phyloP scores from a whole-genome alignment of 2,113 vertebrate genomes.

The Arizona elegans region DNA sequence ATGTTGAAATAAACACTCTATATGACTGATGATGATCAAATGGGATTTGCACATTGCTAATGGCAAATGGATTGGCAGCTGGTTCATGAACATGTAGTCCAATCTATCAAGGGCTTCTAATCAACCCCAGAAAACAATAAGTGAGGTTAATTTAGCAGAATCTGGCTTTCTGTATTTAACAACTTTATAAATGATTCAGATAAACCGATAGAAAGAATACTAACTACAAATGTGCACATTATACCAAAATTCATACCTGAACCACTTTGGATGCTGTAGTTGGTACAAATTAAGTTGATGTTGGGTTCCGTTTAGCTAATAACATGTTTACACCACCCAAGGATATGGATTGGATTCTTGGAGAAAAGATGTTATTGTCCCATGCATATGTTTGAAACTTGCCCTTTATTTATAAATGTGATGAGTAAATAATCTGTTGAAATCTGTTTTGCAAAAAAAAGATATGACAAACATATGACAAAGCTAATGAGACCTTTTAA shows the following conservation, averaged over 20 bases:
- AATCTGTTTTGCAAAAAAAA: background rate
- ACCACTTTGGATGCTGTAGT: background rate
- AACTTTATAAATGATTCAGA: background rate
- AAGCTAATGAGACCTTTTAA: background rate
- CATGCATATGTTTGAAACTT: background rate
- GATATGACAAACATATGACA: background rate
- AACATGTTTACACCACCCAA: background rate
- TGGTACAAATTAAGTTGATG: background rate
- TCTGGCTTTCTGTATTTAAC: background rate
- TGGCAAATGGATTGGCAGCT: background rate
- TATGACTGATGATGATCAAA: background rate
- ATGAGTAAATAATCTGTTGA: background rate
- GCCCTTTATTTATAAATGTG: background rate
- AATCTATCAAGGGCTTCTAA: background rate
- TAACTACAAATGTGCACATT: background rate
- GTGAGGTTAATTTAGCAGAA: background rate
- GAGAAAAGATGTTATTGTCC: background rate
- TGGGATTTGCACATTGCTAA: background rate
- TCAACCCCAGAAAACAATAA: background rate
- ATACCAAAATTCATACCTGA: background rate
- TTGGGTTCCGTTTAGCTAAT: background rate
- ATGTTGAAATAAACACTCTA: background rate
- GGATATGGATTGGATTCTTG: background rate
- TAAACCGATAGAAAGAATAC: background rate
- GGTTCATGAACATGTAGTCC: background rate